Percentiles rank a stretch among this genome's conserved stretches.
These are phyloP conservation scores for Nysson spinosus DNA, from an alignment of 2,888 invertebrate genomes.

Conservation along the genomic window DNA sequence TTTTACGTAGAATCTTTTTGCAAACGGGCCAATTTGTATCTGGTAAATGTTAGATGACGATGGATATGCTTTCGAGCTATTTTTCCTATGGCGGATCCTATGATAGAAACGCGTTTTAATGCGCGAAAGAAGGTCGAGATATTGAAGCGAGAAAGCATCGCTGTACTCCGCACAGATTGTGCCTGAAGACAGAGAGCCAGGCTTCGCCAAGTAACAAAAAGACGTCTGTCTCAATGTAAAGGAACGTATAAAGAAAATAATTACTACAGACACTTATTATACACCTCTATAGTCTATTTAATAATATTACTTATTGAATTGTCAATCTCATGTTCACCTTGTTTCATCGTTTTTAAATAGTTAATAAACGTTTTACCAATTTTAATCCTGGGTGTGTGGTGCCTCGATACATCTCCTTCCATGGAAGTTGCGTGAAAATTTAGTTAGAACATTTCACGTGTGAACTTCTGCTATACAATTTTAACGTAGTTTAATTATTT, in stretches of 20 bases:
- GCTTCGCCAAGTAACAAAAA: slow-evolving; percentile 54
- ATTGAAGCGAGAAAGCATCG: slow-evolving; percentile 33
- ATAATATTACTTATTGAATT: slow-evolving; percentile 77
- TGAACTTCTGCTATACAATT: too few relatives aligned
- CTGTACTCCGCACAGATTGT: slow-evolving; percentile 52
- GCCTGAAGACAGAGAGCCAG: slow-evolving; percentile 59
- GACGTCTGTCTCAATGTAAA: slow-evolving; percentile 68
- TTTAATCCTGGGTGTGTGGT: slow-evolving; percentile 53
- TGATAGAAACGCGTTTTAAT: slow-evolving; percentile 28
- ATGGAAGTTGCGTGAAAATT: too few relatives aligned
- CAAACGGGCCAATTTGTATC: slow-evolving; percentile 17
- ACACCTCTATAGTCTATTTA: slow-evolving; percentile 77
- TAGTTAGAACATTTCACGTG: too few relatives aligned
- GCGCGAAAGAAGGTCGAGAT: slow-evolving; percentile 4
- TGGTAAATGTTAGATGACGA: slow-evolving; percentile 29
- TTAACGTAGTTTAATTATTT: too few relatives aligned
- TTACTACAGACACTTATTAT: slow-evolving; percentile 70
- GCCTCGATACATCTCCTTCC: neutral
- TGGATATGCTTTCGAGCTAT: slow-evolving; percentile 41
- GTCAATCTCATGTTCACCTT: slow-evolving; percentile 77
- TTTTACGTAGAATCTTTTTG: slow-evolving; percentile 24
- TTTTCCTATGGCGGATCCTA: slow-evolving; percentile 47
- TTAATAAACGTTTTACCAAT: slow-evolving; percentile 77
- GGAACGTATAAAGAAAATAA: slow-evolving; percentile 66
- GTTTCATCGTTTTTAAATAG: slow-evolving; percentile 77